A percentile compares a stretch with the other conserved stretches of the same genome.
Conservation (phyloP, 2,797 vertebrate genomes). For the Microctenopoma stevenorrisi region DNA sequence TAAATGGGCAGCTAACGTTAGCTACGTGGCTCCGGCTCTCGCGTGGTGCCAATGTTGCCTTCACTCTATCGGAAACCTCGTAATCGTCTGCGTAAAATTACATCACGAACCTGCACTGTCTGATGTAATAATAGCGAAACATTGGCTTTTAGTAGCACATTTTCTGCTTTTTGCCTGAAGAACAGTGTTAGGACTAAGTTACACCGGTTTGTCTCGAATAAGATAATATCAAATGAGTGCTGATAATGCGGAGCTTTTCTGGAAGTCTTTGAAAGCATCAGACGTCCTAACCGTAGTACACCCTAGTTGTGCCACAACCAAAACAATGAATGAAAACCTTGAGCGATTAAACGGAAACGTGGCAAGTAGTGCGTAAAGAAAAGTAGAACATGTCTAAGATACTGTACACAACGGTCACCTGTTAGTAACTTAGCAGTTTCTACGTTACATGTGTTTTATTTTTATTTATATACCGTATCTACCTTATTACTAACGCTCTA, state of each 20-base stretch:
- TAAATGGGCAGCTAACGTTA: neutral
- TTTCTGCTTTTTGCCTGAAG: neutral
- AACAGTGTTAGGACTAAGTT: rapidly evolving
- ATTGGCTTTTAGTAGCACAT: neutral
- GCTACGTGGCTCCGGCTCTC: slow-evolving; percentile 61
- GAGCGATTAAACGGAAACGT: rapidly evolving
- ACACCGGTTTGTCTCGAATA: rapidly evolving
- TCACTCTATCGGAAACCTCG: neutral
- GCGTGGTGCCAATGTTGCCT: slow-evolving; percentile 46
- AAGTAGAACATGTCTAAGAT: rapidly evolving
- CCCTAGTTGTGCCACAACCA: slow-evolving; percentile 14
- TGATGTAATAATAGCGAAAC: too few species aligned
- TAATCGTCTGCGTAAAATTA: neutral
- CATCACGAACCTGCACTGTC: neutral
- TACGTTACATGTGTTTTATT: too few species aligned
- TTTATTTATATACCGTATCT: neutral
- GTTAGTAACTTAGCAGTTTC: neutral
- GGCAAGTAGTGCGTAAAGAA: rapidly evolving
- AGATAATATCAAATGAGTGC: rapidly evolving
- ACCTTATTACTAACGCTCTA: neutral
- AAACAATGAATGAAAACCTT: slow-evolving; percentile 49
- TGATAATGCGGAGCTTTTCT: neutral
- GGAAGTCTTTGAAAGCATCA: slow-evolving; percentile 38
- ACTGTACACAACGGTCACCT: neutral
- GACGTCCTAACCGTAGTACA: slow-evolving; percentile 7